Evolutionary conservation across 2,797 vertebrate species (phyloP).

Genomic region (Catamblyrhynchus diadema): DNA sequence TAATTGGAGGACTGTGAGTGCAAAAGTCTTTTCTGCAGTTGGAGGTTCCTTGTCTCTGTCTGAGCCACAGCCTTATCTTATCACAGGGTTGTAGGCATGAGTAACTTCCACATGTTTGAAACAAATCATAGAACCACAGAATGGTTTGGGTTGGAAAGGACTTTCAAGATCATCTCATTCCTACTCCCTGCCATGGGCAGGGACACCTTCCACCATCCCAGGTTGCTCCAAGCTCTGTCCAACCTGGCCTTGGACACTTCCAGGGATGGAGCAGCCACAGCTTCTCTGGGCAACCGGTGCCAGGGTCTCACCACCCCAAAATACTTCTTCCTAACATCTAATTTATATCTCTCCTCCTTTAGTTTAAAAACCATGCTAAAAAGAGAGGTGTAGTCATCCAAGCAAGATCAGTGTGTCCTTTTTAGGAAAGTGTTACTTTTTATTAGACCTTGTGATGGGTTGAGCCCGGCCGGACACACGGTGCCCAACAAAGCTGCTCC

Average conservation of each 20-base stretch:
- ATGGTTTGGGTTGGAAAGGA: not conserved
- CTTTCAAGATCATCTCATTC: not conserved
- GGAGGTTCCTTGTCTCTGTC: not conserved
- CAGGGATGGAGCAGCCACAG: not conserved
- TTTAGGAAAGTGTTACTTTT: not conserved
- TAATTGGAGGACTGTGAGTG: not conserved
- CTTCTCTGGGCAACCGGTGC: not conserved
- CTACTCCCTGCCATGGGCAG: accelerated
- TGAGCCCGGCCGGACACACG: accelerated
- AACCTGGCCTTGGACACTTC: accelerated
- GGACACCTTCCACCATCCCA: not conserved
- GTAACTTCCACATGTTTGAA: not conserved
- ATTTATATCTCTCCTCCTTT: not conserved
- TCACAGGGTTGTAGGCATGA: not conserved
- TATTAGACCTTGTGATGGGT: not conserved
- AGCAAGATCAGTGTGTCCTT: not conserved
- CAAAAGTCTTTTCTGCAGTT: not conserved
- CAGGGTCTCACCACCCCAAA: not conserved
- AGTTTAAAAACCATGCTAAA: not conserved
- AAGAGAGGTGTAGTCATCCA: not conserved
- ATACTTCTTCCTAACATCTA: not conserved
- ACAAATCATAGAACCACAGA: not conserved
- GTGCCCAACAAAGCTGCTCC: not conserved
- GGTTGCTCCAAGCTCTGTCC: not conserved
- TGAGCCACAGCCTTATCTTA: not conserved